Percentiles rank a stretch among this genome's conserved stretches.
phyloP scores from a whole-genome alignment of 2,113 vertebrate genomes.

The Haemorhous mexicanus region DNA sequence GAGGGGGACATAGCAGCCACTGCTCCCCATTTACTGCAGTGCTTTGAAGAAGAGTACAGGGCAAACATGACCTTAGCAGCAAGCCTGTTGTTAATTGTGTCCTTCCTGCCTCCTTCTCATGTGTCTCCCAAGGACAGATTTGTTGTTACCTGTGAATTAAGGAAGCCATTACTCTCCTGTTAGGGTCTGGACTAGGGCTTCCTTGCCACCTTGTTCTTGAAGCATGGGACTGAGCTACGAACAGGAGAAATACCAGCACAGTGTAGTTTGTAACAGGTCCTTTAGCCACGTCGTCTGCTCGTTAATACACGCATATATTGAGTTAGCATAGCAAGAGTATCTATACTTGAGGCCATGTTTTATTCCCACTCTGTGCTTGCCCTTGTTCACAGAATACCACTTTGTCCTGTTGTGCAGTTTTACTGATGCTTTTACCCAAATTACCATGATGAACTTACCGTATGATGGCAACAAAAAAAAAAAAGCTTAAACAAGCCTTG shows the following conservation, averaged over 20 bases:
- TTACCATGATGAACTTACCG: not conserved
- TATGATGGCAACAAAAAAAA: not conserved
- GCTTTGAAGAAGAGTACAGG: slow-evolving; percentile 23
- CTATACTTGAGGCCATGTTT: not conserved
- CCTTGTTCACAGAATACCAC: not conserved
- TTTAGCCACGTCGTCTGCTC: not conserved
- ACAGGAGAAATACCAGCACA: not conserved
- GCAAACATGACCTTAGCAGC: slow-evolving; percentile 47
- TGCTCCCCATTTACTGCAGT: not conserved
- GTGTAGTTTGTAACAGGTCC: not conserved
- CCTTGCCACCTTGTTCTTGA: not conserved
- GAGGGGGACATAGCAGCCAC: not conserved
- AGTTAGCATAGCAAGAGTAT: not conserved
- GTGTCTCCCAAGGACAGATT: not conserved
- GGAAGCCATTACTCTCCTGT: not conserved
- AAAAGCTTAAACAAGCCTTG: not conserved
- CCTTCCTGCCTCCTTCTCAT: not conserved
- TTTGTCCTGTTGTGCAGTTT: not conserved
- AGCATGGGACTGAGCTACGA: not conserved
- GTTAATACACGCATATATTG: not conserved
- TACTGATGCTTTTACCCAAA: not conserved
- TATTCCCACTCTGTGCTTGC: not conserved
- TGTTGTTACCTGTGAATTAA: not conserved
- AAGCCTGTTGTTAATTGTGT: not conserved
- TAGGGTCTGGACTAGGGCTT: not conserved